Percentiles rank a stretch among this genome's conserved stretches.
phyloP scores from a whole-genome alignment of 2,888 invertebrate genomes.

The Lacanobia wlatinum region DNA sequence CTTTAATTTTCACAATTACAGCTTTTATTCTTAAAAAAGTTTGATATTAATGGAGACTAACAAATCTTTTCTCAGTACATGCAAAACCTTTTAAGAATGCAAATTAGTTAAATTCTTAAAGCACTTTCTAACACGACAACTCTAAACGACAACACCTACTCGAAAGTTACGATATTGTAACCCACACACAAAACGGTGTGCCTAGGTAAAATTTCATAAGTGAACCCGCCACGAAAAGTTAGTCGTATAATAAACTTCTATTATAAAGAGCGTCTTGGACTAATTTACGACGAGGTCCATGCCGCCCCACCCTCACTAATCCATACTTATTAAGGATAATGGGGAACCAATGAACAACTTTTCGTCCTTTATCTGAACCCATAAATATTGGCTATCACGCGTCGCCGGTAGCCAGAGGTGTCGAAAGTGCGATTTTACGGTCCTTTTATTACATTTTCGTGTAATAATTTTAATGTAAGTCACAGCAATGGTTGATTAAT shows the following conservation, averaged over 20 bases:
- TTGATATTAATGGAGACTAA: constrained; percentile 20
- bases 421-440: constrained; percentile 83
- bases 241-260: constrained; percentile 81
- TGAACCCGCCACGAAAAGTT: constrained; percentile 62
- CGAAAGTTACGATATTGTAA: constrained; percentile 26
- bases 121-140: constrained; percentile 31
- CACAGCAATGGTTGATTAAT: constrained; percentile 48
- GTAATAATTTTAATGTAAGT: constrained; percentile 77
- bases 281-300: constrained; percentile 85
- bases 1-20: not conserved
- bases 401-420: constrained; percentile 81
- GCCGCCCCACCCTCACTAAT: constrained; percentile 84
- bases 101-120: constrained; percentile 46
- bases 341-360: constrained; percentile 88
- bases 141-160: constrained; percentile 25
- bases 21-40: not conserved
- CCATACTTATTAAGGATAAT: constrained; percentile 90
- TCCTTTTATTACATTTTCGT: constrained; percentile 78
- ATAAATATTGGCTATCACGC: constrained; percentile 83
- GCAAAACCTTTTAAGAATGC: constrained; percentile 47
- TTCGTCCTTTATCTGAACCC: constrained; percentile 85
- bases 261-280: constrained; percentile 83
- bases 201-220: constrained; percentile 53
- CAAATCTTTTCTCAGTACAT: constrained; percentile 31
- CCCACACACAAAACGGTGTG: constrained; percentile 26